Percentiles rank a stretch among this genome's conserved stretches.
phyloP scores from a whole-genome alignment of 2,113 vertebrate genomes.

The Plectropomus leopardus region DNA sequence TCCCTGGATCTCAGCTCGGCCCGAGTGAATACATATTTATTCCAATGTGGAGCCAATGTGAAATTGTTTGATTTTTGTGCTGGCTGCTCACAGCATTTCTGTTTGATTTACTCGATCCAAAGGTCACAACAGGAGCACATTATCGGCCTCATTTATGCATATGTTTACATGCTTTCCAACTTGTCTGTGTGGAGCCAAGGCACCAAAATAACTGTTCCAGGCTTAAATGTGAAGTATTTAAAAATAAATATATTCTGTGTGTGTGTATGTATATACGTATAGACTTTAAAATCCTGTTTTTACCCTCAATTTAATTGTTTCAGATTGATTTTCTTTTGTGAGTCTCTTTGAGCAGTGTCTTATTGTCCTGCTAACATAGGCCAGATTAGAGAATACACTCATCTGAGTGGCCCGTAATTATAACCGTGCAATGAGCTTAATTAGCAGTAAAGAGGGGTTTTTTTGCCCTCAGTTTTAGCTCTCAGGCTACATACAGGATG shows the following conservation, averaged over 20 bases:
- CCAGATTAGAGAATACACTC: slow-evolving; percentile 1
- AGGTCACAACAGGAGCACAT: slow-evolving; percentile 67
- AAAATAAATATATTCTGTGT: no score
- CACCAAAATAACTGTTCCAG: not conserved
- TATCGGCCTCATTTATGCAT: slow-evolving; percentile 61
- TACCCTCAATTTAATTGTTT: not conserved
- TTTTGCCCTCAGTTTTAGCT: not conserved
- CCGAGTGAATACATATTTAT: slow-evolving; percentile 82
- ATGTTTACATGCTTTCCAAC: slow-evolving; percentile 51
- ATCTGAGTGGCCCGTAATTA: not conserved
- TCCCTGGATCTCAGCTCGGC: slow-evolving; percentile 69
- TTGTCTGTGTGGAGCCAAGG: not conserved
- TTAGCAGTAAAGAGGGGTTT: not conserved
- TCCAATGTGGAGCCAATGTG: slow-evolving; percentile 56
- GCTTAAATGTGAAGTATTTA: not conserved
- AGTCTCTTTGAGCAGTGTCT: not conserved
- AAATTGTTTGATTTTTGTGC: slow-evolving; percentile 78
- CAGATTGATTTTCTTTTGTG: not conserved
- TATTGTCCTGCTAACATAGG: not conserved
- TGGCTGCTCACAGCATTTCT: slow-evolving; percentile 57
- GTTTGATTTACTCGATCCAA: slow-evolving; percentile 77
- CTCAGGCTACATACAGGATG: not conserved
- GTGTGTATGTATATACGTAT: not conserved
- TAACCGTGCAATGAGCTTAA: not conserved
- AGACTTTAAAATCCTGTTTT: not conserved